Evolutionary conservation across 2,797 vertebrate species (phyloP).

Genomic region (Xenops minutus): DNA sequence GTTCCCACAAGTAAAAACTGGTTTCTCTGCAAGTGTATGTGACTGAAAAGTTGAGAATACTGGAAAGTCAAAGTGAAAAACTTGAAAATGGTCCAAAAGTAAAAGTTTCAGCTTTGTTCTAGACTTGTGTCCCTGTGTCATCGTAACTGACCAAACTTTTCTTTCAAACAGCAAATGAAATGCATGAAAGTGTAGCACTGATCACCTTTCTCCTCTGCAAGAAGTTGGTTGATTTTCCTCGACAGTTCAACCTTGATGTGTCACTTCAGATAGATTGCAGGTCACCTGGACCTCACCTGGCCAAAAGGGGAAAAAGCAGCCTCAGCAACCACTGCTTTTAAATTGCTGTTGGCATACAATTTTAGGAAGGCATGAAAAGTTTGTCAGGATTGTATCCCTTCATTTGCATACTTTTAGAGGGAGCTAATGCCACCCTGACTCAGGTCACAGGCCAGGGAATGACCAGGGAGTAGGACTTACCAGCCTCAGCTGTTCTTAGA

Average conservation of each 20-base stretch:
- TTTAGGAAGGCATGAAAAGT: neutral
- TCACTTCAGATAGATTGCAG: neutral
- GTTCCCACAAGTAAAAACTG: neutral
- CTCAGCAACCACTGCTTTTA: neutral
- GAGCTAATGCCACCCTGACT: neutral
- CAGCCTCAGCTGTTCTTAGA: neutral
- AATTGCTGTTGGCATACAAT: neutral
- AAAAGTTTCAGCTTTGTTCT: neutral
- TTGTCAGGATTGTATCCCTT: neutral
- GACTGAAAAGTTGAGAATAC: neutral
- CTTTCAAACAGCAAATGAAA: neutral
- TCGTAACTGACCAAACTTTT: neutral
- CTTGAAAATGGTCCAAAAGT: neutral
- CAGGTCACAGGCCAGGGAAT: neutral
- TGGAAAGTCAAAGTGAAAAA: neutral
- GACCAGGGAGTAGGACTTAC: neutral
- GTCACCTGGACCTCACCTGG: neutral
- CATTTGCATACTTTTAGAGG: neutral
- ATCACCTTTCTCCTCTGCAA: neutral
- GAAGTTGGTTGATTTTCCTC: neutral
- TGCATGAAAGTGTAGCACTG: accelerated
- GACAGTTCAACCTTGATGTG: neutral
- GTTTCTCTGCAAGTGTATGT: neutral
- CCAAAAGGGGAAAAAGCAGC: neutral
- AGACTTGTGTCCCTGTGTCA: neutral